A percentile compares a stretch with the other conserved stretches of the same genome.
Evolutionary conservation across 2,113 vertebrate species (phyloP).

Genomic region (Lamprotornis superbus): DNA sequence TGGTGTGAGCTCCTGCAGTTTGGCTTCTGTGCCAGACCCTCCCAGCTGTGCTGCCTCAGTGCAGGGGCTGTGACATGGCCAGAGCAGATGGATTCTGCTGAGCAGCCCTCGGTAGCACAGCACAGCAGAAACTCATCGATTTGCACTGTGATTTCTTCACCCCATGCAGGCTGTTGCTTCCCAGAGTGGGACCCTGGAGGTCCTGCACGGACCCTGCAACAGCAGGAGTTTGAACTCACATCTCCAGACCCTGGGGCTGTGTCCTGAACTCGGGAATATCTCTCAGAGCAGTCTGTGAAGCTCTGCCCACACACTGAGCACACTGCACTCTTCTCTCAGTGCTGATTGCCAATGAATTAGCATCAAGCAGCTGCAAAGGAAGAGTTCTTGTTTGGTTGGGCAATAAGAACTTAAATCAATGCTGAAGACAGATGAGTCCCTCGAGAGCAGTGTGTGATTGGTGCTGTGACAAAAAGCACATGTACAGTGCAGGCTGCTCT

Average conservation of each 20-base stretch:
- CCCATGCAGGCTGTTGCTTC: neutral
- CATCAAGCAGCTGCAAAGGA: neutral
- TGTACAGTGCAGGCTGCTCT: neutral
- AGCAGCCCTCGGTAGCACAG: neutral
- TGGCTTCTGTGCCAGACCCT: neutral
- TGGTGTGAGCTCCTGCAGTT: neutral
- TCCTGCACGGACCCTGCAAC: neutral
- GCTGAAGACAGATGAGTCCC: neutral
- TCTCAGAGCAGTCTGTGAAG: neutral
- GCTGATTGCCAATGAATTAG: neutral
- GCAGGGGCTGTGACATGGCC: accelerated
- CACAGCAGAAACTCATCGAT: accelerated
- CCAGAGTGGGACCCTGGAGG: accelerated
- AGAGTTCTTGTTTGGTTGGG: neutral
- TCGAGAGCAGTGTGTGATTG: neutral
- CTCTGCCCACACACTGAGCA: accelerated
- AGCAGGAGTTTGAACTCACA: neutral
- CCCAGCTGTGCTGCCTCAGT: neutral
- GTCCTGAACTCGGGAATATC: neutral
- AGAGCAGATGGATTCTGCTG: neutral
- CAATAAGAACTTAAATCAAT: neutral
- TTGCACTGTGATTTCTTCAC: neutral
- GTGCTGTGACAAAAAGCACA: neutral
- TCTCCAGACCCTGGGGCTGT: neutral
- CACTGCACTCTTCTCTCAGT: neutral